Evolutionary conservation across 2,797 vertebrate genomes (phyloP), one percentile per base, ranked within the genome.

Genomic region (Sarcophilus harrisii): DNA sequence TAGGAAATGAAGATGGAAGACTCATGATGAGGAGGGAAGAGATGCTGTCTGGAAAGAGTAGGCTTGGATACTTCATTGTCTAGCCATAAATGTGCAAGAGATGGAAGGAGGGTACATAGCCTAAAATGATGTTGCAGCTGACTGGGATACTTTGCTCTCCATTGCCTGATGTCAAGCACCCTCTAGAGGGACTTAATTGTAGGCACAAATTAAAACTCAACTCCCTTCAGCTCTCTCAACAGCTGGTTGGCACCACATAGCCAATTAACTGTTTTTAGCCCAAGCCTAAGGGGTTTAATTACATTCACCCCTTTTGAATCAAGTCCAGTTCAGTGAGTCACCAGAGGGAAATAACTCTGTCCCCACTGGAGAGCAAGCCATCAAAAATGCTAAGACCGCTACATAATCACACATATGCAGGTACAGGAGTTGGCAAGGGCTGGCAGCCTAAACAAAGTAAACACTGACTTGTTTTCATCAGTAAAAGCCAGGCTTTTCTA

Each of bases 1-100:
- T 90, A 95, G 92, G 94, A 90, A 54, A 57, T 81, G 30, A 96
- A 97, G 57, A 93, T 18, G 60, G 96, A 91, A 94, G 73, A 95
- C 90, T 92, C 2, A 30, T 92, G 45, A 89, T 93, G 32, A 94
- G 9, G 21, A 94, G 73, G 96, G 81, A 95, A 57, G 60, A 59
- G 62, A 55, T 38, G 60, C 95, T 55, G 54, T 93, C 66, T 58
- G 49, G 52, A 60, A 4, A 94, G 55, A 66, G 9, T 59, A 27
- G 21, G 38, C 45, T 12, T 87, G 29, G 58, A 0, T 57, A 93
- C 24, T 16, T 94, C 6, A 89, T 18, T 1, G 10, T 49, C 94
- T 94, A 45, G 49, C 94, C 59, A 9, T 12, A 52, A 58, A 28
- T 62, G 13, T 81, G 30, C 49, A 94, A 58, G 62, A 58, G 49